Base-by-base conservation (phyloP, 2,113 vertebrate species). In the Pedetes capensis region DNA sequence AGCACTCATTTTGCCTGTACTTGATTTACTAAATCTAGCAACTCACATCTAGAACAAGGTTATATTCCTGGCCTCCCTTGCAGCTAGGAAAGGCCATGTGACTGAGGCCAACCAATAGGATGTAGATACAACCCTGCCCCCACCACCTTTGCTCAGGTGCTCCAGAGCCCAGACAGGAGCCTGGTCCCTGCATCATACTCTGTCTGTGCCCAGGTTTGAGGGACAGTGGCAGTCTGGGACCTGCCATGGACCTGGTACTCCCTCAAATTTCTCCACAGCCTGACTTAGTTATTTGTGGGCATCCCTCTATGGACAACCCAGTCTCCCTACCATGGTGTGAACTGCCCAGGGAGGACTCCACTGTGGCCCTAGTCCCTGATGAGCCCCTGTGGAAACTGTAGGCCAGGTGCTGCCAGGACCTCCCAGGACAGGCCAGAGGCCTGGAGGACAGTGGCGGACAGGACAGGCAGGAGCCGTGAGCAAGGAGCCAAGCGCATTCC, bases 41-140 rank as follows among this genome's bases (percentile, higher is more conserved):
- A 39, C 44, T 18, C 11, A 18, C 6, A 59, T 29, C 25, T 11
- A 74, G 17, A 64, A 39, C 23, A 37, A 17, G 32, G 8, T 37
- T 22, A 3, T 1, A 2, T 16, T 53, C 47, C 64, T 20, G 2
- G 34, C 39, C 64, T 61, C 53, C 49, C 23, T 4, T 27, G 37
- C 44, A 75, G 34, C 55, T 29, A 57, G 71, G 37, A 49, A 20
- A 0, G 18, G 25, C 12, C 53, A 34, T 0, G 5, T 69, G 34
- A 55, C 37, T 0, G 32, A 66, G 23, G 23, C 25, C 23, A 16
- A 3, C 34, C 82, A 29, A 5, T 29, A 37, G 17, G 20, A 49
- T 3, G 0, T 2, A 18, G 14, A n/a, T n/a, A n/a, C n/a, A n/a
- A n/a, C 25, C 11, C 14, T 37, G 57, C 8, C 4, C 10, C 20